Conservation (phyloP, 2,888 invertebrate species). For the Sericinus montela region DNA sequence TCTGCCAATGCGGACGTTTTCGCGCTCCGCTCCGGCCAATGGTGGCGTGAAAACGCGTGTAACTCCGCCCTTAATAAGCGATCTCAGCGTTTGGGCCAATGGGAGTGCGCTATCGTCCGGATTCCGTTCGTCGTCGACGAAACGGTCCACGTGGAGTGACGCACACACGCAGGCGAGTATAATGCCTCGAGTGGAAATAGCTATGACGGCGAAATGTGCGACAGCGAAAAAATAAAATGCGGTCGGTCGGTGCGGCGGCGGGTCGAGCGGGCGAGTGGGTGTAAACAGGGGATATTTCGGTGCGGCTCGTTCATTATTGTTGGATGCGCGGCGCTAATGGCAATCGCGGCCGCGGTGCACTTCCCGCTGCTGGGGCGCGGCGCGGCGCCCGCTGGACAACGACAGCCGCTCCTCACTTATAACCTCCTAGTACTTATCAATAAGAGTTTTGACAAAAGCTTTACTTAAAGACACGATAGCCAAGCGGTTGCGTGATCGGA, state of each 20-base stretch:
- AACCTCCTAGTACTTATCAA: neutral
- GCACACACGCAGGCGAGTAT: conserved; percentile 68
- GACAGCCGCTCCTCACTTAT: neutral
- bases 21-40: conserved; percentile 48
- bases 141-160: conserved; percentile 75
- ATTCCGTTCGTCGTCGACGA: conserved; percentile 67
- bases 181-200: conserved; percentile 80
- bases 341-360: conserved; percentile 48
- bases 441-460: no score
- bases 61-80: conserved; percentile 81
- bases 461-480: no score
- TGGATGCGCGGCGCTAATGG: conserved; percentile 75
- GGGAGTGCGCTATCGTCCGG: conserved; percentile 40
- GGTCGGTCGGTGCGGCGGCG: conserved; percentile 73
- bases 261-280: conserved; percentile 66
- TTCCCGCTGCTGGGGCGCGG: conserved; percentile 26
- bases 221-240: conserved; percentile 80
- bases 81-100: conserved; percentile 61
- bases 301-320: conserved; percentile 78
- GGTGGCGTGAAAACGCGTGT: conserved; percentile 51
- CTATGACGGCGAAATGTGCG: conserved; percentile 80
- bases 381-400: conserved; percentile 10
- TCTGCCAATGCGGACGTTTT: conserved; percentile 52
- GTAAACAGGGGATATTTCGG: conserved; percentile 78
- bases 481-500: no score